Evolutionary conservation across 2,113 vertebrate genomes (phyloP).

Genomic region (Campylorhamphus procurvoides): DNA sequence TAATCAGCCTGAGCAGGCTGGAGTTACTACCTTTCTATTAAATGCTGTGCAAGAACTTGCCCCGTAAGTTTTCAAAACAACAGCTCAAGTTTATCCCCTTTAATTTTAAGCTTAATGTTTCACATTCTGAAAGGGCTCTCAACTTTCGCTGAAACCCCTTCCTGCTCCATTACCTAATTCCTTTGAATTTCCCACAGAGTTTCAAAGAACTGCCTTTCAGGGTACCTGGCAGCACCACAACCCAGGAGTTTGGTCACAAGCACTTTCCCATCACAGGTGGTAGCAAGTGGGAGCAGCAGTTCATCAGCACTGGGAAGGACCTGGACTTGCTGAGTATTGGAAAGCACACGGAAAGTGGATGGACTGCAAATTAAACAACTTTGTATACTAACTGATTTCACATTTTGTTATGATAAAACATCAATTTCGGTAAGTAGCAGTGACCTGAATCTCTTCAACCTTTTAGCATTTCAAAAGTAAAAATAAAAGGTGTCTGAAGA

Average conservation of each 20-base stretch:
- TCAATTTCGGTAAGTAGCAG: neutral
- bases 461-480: neutral
- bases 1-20: neutral
- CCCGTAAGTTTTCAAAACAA: conserved; percentile 7
- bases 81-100: neutral
- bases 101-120: neutral
- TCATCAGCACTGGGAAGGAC: neutral
- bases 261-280: neutral
- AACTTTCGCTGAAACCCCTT: neutral
- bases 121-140: neutral
- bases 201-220: accelerated
- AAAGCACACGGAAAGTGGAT: neutral
- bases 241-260: neutral
- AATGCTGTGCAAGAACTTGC: neutral
- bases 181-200: neutral
- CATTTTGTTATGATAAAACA: neutral
- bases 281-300: neutral
- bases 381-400: neutral
- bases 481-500: neutral
- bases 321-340: neutral
- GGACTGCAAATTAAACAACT: neutral
- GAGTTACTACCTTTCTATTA: conserved; percentile 33
- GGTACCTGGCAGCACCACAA: neutral
- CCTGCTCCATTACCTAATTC: neutral
- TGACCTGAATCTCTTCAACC: neutral